Percentiles rank a stretch among this genome's conserved stretches.
Conservation (phyloP, 2,888 invertebrate species). For the Eupithecia pulchellata region DNA sequence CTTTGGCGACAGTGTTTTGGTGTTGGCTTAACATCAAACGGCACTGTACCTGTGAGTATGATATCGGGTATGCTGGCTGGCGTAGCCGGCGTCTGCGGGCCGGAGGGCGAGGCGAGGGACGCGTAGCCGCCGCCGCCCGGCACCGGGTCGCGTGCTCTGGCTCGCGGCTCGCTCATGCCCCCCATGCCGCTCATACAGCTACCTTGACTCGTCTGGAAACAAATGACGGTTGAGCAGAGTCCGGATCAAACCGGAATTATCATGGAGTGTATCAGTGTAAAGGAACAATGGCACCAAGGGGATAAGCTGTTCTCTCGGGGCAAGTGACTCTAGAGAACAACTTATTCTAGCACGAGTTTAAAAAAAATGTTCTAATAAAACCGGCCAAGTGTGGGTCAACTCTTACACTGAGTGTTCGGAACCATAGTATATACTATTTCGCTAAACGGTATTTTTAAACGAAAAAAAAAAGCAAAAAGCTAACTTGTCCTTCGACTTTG, state of each 20-base stretch:
- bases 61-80: conserved; percentile 93
- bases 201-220: conserved; percentile 50
- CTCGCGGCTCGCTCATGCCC: conserved; percentile 48
- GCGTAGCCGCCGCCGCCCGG: conserved; percentile 85
- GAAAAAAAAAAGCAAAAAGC: too few relatives aligned
- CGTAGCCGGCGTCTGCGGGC: conserved; percentile 85
- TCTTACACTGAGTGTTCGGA: too few relatives aligned
- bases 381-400: too few relatives aligned
- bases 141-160: conserved; percentile 72
- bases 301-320: too few relatives aligned
- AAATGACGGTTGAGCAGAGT: conserved; percentile 47
- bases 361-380: too few relatives aligned
- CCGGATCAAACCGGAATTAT: neutral
- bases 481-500: too few relatives aligned
- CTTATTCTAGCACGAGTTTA: too few relatives aligned
- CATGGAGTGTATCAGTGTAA: neutral
- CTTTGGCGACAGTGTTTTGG: too few relatives aligned
- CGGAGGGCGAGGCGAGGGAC: conserved; percentile 69
- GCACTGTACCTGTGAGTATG: conserved; percentile 91
- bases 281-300: neutral
- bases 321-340: too few relatives aligned
- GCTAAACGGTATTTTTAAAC: too few relatives aligned
- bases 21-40: too few relatives aligned
- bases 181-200: conserved; percentile 48
- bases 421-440: too few relatives aligned